Conservation (phyloP, 2,113 vertebrate genomes). For the Ramphastos sulfuratus region DNA sequence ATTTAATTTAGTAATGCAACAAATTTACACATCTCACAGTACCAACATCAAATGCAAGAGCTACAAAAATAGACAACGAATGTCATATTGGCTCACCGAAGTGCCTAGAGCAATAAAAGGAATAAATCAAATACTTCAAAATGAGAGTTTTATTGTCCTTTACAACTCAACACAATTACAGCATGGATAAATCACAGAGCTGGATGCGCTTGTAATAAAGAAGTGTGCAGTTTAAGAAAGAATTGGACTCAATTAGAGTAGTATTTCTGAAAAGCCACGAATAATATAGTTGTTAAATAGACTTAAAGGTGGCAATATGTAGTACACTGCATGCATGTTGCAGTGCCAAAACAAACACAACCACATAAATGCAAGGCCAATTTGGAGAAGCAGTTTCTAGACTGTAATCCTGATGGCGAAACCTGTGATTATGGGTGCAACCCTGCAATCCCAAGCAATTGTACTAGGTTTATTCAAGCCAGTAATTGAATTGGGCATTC, state of each 20-base stretch:
- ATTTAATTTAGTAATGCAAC: neutral
- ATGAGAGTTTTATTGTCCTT: neutral
- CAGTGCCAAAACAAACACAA: conserved; percentile 26
- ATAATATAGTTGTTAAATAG: conserved; percentile 24
- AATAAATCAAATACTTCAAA: neutral
- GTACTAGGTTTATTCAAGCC: neutral
- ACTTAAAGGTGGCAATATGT: neutral
- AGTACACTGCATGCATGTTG: neutral
- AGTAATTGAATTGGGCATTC: neutral
- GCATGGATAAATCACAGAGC: neutral
- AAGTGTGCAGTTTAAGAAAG: neutral
- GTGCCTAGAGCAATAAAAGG: neutral
- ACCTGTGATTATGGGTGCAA: conserved; percentile 32
- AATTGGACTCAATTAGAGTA: conserved; percentile 8
- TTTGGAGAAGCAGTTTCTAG: conserved; percentile 33
- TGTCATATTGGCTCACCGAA: neutral
- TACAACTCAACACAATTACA: neutral
- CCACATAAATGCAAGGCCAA: conserved; percentile 44
- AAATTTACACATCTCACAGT: neutral
- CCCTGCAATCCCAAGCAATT: conserved; percentile 29
- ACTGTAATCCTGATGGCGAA: conserved; percentile 30
- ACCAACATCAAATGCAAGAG: neutral
- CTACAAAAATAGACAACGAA: neutral
- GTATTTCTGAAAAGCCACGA: neutral
- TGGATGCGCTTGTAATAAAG: neutral